Evolutionary conservation across 2,888 invertebrate species (phyloP).

Genomic region (Meliscaeva auricollis): DNA sequence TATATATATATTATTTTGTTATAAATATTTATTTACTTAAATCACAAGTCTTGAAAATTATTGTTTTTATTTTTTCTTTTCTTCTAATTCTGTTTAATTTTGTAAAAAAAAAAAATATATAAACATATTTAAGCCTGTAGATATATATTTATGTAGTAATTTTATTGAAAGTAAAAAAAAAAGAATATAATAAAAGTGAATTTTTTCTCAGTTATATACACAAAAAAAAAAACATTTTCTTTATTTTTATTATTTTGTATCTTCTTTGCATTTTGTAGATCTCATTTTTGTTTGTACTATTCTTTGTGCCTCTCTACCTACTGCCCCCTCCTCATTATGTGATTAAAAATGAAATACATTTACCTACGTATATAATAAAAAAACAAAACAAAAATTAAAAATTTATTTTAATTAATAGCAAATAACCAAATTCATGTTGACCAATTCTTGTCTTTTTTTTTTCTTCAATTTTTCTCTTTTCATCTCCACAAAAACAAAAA

Average conservation of each 20-base stretch:
- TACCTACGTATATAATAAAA: conserved; percentile 30
- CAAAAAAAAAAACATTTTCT: conserved; percentile 38
- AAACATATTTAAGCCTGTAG: conserved; percentile 31
- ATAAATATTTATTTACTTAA: conserved; percentile 54
- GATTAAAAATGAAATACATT: conserved; percentile 53
- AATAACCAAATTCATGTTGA: conserved; percentile 71
- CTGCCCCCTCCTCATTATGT: conserved; percentile 10
- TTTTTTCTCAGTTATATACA: conserved; percentile 43
- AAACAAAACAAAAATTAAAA: conserved; percentile 28
- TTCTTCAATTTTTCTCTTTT: conserved; percentile 75
- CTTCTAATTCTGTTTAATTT: conserved; percentile 29
- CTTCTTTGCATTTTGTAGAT: conserved; percentile 23
- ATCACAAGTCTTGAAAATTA: conserved; percentile 18
- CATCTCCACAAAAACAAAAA: conserved; percentile 57
- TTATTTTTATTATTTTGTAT: conserved; percentile 27
- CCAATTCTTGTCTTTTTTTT: conserved; percentile 73
- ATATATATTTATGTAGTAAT: conserved; percentile 53
- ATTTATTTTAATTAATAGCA: conserved; percentile 47
- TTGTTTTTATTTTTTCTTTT: conserved; percentile 23
- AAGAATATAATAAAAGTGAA: conserved; percentile 52
- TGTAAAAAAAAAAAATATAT: conserved; percentile 34
- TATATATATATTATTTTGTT: conserved; percentile 38
- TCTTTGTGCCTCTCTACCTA: conserved; percentile 3
- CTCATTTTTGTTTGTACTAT: conserved; percentile 30
- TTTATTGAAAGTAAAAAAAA: conserved; percentile 46